These are phyloP conservation scores for Panopea generosa DNA, from an alignment of 2,888 invertebrate species.

Conservation along the genomic window DNA sequence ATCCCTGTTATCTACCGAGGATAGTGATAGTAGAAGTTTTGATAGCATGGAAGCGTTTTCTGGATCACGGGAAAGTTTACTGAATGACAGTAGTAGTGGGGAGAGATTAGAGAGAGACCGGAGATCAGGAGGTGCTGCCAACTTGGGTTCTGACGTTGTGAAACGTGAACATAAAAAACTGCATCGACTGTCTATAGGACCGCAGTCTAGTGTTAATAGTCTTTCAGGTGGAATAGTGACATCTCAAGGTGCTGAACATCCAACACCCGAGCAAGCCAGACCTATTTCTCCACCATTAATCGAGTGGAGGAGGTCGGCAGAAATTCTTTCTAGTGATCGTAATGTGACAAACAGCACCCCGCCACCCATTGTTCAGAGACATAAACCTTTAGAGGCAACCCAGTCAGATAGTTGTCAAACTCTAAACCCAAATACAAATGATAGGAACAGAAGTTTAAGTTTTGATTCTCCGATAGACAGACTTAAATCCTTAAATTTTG, in stretches of 20 bases:
- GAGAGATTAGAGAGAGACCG: slow-evolving; percentile 34
- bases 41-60: slow-evolving; percentile 80
- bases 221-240: slow-evolving; percentile 48
- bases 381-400: slow-evolving; percentile 40
- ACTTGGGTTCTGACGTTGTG: slow-evolving; percentile 46
- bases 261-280: slow-evolving; percentile 32
- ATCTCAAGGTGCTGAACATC: neutral
- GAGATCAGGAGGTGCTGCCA: slow-evolving; percentile 30
- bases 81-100: slow-evolving; percentile 54
- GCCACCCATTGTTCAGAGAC: slow-evolving; percentile 55
- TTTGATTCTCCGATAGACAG: slow-evolving; percentile 59
- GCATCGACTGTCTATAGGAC: slow-evolving; percentile 50
- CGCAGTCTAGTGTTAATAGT: slow-evolving; percentile 29
- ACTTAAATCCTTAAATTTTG: slow-evolving; percentile 56
- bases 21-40: slow-evolving; percentile 75
- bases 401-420: slow-evolving; percentile 27
- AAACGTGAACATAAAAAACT: slow-evolving; percentile 61
- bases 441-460: slow-evolving; percentile 45
- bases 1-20: slow-evolving; percentile 57
- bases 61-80: slow-evolving; percentile 74
- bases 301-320: slow-evolving; percentile 57
- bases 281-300: slow-evolving; percentile 38
- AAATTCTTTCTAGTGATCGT: slow-evolving; percentile 28
- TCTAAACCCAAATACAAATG: slow-evolving; percentile 7
- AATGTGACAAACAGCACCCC: slow-evolving; percentile 14